Evolutionary conservation across 30 jellyfish, hydroid and myxozoan species (phyloP), one percentile per base, ranked within the genome.

Genomic region (Aurelia aurita): DNA sequence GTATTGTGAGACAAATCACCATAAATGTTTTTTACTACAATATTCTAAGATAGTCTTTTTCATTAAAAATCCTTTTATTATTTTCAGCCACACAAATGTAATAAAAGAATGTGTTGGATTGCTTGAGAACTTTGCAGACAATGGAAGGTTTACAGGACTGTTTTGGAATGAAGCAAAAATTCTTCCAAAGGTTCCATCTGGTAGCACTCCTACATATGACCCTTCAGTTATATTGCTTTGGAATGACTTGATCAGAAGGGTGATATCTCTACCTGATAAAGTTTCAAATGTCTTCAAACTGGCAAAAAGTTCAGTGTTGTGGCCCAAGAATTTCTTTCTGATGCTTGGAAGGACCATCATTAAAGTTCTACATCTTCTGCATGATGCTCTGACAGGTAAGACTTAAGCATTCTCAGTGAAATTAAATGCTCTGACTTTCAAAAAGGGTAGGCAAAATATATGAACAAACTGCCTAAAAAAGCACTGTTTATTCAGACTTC

Each of bases 251-350:
- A 66, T 86, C 47, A 86, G 75, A 75, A 32, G 74, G 29, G 69
- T 86, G 32, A 51, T 66, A 5, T 86, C 90, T 20, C 61, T 86
- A 53, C 96, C 96, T 51, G 96, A 86, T 27, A 62, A 70, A 75
- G 96, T 66, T 15, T 58, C 90, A 66, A 86, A 86, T 86, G 67
- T 75, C 44, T 79, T 70, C 73, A 86, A 67, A 31, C 85, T 73
- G 20, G 28, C 47, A 11, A 53, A 58, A 44, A 62, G 65, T 32
- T 74, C 79, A 35, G 49, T 83, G 5, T 73, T 84, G 43, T 74
- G 89, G 96, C 90, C 96, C 3, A 26, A 46, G 25, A 22, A 26
- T 29, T 86, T 64, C 59, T 86, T 62, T 27, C 2, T 14, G 35
- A 86, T 66, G 47, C 47, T 86, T 71, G 89, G 87, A 13, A 71